Base-by-base conservation (phyloP, 2,797 vertebrate species). In the Xiphophorus birchmanni region DNA sequence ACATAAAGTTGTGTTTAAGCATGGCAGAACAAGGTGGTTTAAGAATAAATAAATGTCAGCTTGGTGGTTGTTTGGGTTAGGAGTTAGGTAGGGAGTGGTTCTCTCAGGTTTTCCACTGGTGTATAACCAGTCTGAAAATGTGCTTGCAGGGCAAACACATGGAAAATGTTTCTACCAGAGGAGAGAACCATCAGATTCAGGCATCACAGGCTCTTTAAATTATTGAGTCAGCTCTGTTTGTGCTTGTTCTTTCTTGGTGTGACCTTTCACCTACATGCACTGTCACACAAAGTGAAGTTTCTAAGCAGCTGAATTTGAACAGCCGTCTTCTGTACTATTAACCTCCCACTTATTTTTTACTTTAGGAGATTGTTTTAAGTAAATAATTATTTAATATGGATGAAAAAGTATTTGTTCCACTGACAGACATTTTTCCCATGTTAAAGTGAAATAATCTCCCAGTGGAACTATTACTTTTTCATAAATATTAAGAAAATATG, bases 81-180 rank as follows among this genome's bases (percentile, higher is more conserved):
- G 56, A 58, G 56, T 29, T 12, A n/a, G 56, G 56, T 58, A 11
- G n/a, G 4, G 4, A 29, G 56, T 58, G 56, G 56, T 29, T n/a
- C n/a, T 58, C 11, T 58, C 56, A 58, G n/a, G 56, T 58, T 58
- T 58, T 58, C 56, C 26, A 29, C 26, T 58, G 56, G 11, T 58
- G 26, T 29, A 58, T n/a, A 58, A n/a, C 10, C 54, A 56, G 54
- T 56, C 54, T 56, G 54, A n/a, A 56, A 56, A 26, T 56, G 54
- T 56, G 54, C 56, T 58, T n/a, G 56, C 26, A 29, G n/a, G 56
- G n/a, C n/a, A 58, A n/a, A 58, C 56, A 58, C 56, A 58, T 58
- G 56, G 56, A 58, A 58, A 58, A 58, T 58, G 56, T 58, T 58
- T 58, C n/a, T 29, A 58, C n/a, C 56, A 58, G 56, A 58, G 56